Evolutionary conservation across 1,140 invertebrate genomes (phyloP), one percentile per base, ranked within the genome.

Genomic region (Lucilia sericata): DNA sequence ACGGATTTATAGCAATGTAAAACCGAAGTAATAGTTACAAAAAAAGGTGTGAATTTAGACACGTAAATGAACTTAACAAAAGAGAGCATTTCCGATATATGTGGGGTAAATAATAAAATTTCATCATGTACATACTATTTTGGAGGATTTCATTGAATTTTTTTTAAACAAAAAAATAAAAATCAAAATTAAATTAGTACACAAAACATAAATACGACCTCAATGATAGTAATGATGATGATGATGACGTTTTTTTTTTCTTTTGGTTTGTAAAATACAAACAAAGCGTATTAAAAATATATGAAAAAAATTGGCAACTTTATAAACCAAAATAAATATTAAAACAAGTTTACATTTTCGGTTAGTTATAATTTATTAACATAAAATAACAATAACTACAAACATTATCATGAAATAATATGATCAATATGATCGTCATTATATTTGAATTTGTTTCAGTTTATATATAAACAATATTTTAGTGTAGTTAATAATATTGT

Each of bases 31-130:
- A 42, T 3, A 42, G 5, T 2, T 42, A 55, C 17, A 21, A 70
- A 70, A 60, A 70, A 70, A 70, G n/a, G 65, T 70, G 65, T 70
- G 65, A 70, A 70, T 25, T 70, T 21, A 70, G 7, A 21, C 65
- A 70, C 65, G 65, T 70, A 70, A 1, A 9, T 70, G 21, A 70
- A 25, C 65, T 70, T 19, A 21, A 70, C 60, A 30, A 30, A 30
- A 30, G 25, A 30, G 25, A 21, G 65, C n/a, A 70, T 70, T 70
- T 70, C 65, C 65, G 65, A 70, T 12, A 21, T 19, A 21, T 70
- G 19, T 70, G 19, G 65, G 21, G 19, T 70, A 70, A 70, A 70
- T 70, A 19, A 21, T 70, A 70, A 70, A 30, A 70, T 70, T 21
- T 17, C 55, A 60, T 17, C 7, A 60, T 7, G 1, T 7, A 60